These are phyloP conservation scores for Gasteruption jaculator DNA, from an alignment of 2,888 invertebrate genomes.

Conservation along the genomic window DNA sequence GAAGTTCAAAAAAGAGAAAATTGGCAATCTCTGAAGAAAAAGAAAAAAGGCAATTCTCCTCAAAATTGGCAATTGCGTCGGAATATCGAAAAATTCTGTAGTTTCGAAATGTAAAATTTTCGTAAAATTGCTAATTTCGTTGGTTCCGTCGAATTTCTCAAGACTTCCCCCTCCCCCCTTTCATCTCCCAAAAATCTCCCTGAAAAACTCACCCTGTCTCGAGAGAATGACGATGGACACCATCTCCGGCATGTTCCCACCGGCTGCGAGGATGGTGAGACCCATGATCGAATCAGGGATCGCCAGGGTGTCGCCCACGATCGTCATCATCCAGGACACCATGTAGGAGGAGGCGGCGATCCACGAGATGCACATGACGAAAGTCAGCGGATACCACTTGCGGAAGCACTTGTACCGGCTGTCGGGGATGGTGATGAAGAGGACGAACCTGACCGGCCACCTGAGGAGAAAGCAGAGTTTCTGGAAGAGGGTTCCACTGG, in stretches of 20 bases:
- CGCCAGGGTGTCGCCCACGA: slow-evolving; percentile 73
- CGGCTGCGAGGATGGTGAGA: slow-evolving; percentile 84
- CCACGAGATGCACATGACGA: slow-evolving; percentile 82
- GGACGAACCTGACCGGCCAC: slow-evolving; percentile 67
- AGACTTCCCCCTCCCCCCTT: neutral
- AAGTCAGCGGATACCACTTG: slow-evolving; percentile 70
- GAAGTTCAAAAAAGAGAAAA: too few species aligned
- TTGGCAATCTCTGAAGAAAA: too few species aligned
- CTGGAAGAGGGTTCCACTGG: slow-evolving; percentile 33
- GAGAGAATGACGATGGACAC: slow-evolving; percentile 82
- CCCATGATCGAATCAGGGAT: slow-evolving; percentile 90
- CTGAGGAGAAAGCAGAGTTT: slow-evolving; percentile 65
- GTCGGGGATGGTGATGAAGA: slow-evolving; percentile 70
- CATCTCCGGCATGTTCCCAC: slow-evolving; percentile 83
- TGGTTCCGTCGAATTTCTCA: neutral
- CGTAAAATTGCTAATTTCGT: neutral
- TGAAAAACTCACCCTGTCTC: slow-evolving; percentile 64
- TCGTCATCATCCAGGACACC: slow-evolving; percentile 89
- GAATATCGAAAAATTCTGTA: too few species aligned
- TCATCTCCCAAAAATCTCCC: neutral
- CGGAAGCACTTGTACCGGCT: slow-evolving; percentile 55
- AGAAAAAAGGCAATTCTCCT: too few species aligned
- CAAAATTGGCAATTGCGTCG: too few species aligned
- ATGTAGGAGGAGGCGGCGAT: slow-evolving; percentile 81
- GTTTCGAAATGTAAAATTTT: neutral